Evolutionary conservation across 2,797 vertebrate genomes (phyloP), one percentile per base, ranked within the genome.

Genomic region (Propithecus deckenii): DNA sequence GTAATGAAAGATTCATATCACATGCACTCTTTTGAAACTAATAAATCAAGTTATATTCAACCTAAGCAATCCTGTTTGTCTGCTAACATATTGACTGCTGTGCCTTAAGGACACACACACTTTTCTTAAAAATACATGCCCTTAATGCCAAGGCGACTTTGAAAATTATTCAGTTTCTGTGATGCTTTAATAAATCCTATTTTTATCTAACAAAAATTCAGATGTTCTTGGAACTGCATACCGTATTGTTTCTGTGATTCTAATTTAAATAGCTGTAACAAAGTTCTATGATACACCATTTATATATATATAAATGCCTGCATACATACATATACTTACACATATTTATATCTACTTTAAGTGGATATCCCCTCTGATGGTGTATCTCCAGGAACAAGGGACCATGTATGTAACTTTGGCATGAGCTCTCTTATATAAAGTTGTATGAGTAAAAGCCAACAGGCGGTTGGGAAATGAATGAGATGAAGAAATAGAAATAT

Each of bases 71-170:
- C 85, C 87, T 91, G 28, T 28, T 95, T 78, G 1, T 59, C 20
- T 96, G 8, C 61, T 2, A 41, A 71, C 17, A 13, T 95, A 6
- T 46, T 89, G 5, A 86, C 43, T 32, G 11, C 20, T 91, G 4
- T 17, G 15, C 65, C 50, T n/a, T 76, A 32, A 67, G 48, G 20
- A 52, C 41, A 74, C 55, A 55, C 32, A 43, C 7, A 55, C 17
- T 74, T 81, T 57, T 32, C 75, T 65, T 63, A 90, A 71, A 35
- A 30, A 22, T 14, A 48, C 32, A 41, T 10, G 15, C 84, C 61
- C 4, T 41, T 95, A 97, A 93, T 35, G n/a, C 13, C 52, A 97
- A 69, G 80, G 22, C 89, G 65, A 85, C 67, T 63, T 1, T 95
- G 32, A 50, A 95, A 97, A 71, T 89, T 50, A 28, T 57, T 57